A percentile compares a stretch with the other conserved stretches of the same genome.
phyloP scores from a whole-genome alignment of 2,888 invertebrate species.

The Dryococelus australis region DNA sequence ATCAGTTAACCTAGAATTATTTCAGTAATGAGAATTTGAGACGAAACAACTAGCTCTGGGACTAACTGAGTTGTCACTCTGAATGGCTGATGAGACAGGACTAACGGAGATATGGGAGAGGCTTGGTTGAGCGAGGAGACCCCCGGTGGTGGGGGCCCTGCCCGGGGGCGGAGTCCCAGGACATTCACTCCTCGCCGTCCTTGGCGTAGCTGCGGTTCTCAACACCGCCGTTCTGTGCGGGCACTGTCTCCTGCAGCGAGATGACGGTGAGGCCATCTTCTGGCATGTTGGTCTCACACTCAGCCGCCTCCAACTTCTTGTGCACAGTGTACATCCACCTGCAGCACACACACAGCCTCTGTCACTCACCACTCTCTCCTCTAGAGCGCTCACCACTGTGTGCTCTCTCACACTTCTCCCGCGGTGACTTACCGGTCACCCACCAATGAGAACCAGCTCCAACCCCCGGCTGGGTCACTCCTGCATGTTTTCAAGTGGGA shows the following conservation, averaged over 20 bases:
- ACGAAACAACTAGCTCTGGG: too few species aligned
- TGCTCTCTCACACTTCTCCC: too few species aligned
- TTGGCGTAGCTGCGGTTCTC: neutral
- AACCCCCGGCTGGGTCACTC: too few species aligned
- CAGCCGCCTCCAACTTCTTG: constrained; percentile 57
- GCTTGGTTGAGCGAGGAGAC: too few species aligned
- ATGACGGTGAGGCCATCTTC: neutral
- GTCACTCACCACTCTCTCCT: neutral
- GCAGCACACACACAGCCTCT: constrained; percentile 35
- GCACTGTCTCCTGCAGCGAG: neutral
- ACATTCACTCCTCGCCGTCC: neutral
- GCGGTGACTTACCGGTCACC: too few species aligned
- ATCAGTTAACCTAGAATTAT: too few species aligned
- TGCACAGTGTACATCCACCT: constrained; percentile 77
- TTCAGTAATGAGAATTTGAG: too few species aligned
- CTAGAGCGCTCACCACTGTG: too few species aligned
- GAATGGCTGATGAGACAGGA: too few species aligned
- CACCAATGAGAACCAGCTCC: too few species aligned
- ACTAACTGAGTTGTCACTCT: neutral
- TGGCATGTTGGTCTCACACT: neutral
- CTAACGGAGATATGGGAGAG: neutral
- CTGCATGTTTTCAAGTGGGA: too few species aligned
- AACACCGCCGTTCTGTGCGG: neutral
- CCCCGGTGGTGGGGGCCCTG: neutral
- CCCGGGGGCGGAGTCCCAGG: neutral